Conservation (phyloP, 2,888 invertebrate species). For the Physocephala rufipes region DNA sequence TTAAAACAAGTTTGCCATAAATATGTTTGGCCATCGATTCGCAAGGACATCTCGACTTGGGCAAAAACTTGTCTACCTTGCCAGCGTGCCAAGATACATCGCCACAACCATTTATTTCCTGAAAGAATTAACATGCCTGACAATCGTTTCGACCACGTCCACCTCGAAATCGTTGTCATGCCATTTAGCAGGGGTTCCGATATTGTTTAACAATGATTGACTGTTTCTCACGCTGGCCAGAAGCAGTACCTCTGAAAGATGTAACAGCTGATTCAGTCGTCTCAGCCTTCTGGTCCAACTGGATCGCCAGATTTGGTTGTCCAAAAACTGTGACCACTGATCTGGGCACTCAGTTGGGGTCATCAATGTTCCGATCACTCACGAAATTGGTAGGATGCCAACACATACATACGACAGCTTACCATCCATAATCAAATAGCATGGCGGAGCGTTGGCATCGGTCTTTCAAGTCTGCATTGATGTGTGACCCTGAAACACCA, state of each 20-base stretch:
- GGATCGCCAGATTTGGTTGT: too few relatives aligned
- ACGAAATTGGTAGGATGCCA: conserved; percentile 29
- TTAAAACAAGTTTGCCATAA: conserved; percentile 18
- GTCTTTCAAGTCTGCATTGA: conserved; percentile 59
- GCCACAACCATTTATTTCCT: conserved; percentile 22
- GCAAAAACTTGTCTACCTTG: conserved; percentile 23
- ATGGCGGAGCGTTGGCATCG: conserved; percentile 60
- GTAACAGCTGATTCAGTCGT: conserved; percentile 38
- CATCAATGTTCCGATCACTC: conserved; percentile 34
- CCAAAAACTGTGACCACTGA: conserved; percentile 39
- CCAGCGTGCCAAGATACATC: conserved; percentile 31
- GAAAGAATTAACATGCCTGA: conserved; percentile 9
- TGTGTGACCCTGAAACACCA: conserved; percentile 47
- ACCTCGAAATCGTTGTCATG: conserved; percentile 35
- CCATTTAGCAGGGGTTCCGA: neutral
- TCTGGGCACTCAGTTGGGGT: conserved; percentile 42
- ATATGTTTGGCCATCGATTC: conserved; percentile 38
- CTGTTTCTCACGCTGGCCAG: conserved; percentile 28
- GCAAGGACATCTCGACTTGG: conserved; percentile 31
- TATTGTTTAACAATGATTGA: conserved; percentile 37
- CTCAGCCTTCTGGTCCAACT: conserved; percentile 24
- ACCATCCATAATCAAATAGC: conserved; percentile 36
- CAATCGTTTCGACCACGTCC: conserved; percentile 32
- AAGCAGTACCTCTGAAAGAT: conserved; percentile 35
- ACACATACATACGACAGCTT: too few relatives aligned